Evolutionary conservation across 2,888 invertebrate genomes (phyloP).

Genomic region (Ormyrus labotus): DNA sequence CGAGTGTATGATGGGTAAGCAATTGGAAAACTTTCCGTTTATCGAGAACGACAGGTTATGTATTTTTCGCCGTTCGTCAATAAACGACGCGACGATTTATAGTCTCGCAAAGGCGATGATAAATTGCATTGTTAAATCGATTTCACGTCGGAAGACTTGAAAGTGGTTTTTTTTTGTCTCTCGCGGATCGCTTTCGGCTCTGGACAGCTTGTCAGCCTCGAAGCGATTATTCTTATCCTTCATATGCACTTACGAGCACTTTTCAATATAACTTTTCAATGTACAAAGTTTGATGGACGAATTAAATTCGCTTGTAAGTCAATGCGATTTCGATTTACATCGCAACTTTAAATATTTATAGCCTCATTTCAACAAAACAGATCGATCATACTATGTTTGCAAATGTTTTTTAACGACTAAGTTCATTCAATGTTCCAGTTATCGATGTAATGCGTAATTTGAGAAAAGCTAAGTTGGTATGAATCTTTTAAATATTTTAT

Average conservation of each 20-base stretch:
- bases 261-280: neutral
- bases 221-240: conserved; percentile 14
- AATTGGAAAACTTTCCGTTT: neutral
- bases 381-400: too few species aligned
- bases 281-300: too few species aligned
- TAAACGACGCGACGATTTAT: conserved; percentile 33
- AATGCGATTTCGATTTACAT: too few species aligned
- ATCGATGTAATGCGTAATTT: too few species aligned
- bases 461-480: too few species aligned
- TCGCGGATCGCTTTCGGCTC: conserved; percentile 16
- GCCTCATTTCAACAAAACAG: too few species aligned
- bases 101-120: conserved; percentile 17
- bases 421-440: too few species aligned
- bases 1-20: too few species aligned
- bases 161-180: conserved; percentile 9
- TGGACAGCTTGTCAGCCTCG: conserved; percentile 4
- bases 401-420: too few species aligned
- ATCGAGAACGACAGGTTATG: conserved; percentile 6
- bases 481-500: too few species aligned
- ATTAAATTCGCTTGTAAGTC: too few species aligned
- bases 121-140: conserved; percentile 44
- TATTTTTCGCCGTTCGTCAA: conserved; percentile 30
- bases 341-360: too few species aligned
- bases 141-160: conserved; percentile 30
- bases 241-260: conserved; percentile 4